Base-by-base conservation (phyloP, 2,888 invertebrate species). In the Syrphus vitripennis region DNA sequence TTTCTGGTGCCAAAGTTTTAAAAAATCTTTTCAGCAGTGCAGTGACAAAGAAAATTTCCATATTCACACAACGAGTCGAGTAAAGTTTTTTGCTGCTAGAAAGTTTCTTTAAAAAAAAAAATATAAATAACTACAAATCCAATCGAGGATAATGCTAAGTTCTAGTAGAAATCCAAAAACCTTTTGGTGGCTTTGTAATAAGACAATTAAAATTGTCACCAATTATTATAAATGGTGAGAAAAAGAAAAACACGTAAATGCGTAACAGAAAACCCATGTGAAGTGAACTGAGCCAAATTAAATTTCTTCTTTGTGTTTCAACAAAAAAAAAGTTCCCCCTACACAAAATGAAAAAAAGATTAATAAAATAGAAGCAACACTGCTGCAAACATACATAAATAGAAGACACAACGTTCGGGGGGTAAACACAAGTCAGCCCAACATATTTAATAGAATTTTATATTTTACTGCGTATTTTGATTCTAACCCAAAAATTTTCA, bases 1-100 rank as follows among this genome's bases (percentile, higher is more conserved):
- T 69, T 67, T 16, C 16, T 67, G 50, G 31, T 53, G 19, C 59
- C 34, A 59, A 12, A 9, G 45, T 16, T 37, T 37, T 6, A 3
- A 19, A 65, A 65, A 65, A 65, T 65, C 26, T 42, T 63, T 63
- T 63, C 50, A 69, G 26, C 67, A 67, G 77, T 78, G 26, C 67
- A 67, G 77, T 78, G 78, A 86, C 82, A 86, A 86, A 86, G 86
- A 74, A 86, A 82, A 82, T 86, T 82, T 86, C 42, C 70, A 69
- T 65, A 74, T 63, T 82, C 57, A 57, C 70, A 82, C 37, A 59
- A 45, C 72, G 59, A 63, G 16, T 31, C 2, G 26, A 42, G 31
- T n/a, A 2, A 21, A 34, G n/a, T n/a, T 14, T 70, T 65, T 19
- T 75, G 55, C 79, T 76, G 76, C 80, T 81, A 80, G 65, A 72